Conservation (phyloP, 2,888 invertebrate genomes). For the Coronaproctus castanopsis region DNA sequence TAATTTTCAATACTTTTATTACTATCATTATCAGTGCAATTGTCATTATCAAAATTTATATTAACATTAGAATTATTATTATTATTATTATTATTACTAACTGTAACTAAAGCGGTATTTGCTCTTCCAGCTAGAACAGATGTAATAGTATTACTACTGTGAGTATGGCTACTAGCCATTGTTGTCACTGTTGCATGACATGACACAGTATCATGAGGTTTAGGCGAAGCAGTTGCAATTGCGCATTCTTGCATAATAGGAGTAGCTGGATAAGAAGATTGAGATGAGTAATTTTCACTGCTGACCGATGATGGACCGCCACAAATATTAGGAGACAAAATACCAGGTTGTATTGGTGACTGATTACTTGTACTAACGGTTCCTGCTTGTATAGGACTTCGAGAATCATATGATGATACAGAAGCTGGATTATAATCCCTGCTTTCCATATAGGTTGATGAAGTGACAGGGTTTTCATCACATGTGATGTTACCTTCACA, state of each 20-base stretch:
- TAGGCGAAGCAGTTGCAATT: neutral
- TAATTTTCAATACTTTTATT: slow-evolving; percentile 21
- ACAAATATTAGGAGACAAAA: slow-evolving; percentile 32
- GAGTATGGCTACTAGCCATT: slow-evolving; percentile 53
- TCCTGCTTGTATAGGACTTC: slow-evolving; percentile 61
- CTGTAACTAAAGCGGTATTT: slow-evolving; percentile 53
- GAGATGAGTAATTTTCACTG: slow-evolving; percentile 21
- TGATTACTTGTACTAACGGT: slow-evolving; percentile 67
- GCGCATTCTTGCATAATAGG: slow-evolving; percentile 1
- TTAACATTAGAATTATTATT: neutral
- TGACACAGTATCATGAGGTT: neutral
- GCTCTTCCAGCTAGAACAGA: slow-evolving; percentile 55
- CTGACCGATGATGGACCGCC: slow-evolving; percentile 35
- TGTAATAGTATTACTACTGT: slow-evolving; percentile 60
- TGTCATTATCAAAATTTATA: neutral
- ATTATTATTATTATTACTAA: slow-evolving; percentile 26
- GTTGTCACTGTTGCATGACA: slow-evolving; percentile 32
- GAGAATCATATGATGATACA: slow-evolving; percentile 31
- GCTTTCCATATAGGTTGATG: slow-evolving; percentile 10
- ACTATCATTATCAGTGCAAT: slow-evolving; percentile 13
- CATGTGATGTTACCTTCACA: slow-evolving; percentile 1
- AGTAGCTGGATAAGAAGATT: slow-evolving; percentile 9
- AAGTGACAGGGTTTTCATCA: slow-evolving; percentile 11
- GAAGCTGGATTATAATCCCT: slow-evolving; percentile 3
- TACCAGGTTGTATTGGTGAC: slow-evolving; percentile 37